These are phyloP conservation scores for Betta splendens DNA, from an alignment of 2,797 vertebrate genomes.

Conservation along the genomic window DNA sequence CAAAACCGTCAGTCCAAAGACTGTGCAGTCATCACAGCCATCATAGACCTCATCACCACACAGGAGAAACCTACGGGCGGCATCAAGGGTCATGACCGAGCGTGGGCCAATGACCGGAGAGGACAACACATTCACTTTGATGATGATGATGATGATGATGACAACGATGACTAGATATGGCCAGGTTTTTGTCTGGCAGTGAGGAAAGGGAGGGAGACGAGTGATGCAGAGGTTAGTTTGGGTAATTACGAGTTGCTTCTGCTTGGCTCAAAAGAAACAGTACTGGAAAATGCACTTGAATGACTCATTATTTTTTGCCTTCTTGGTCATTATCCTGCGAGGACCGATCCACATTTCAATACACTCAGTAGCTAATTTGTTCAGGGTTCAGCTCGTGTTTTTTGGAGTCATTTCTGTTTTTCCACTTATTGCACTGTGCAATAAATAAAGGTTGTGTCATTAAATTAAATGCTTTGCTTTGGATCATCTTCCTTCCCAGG, in stretches of 20 bases:
- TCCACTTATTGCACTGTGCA: conserved; percentile 13
- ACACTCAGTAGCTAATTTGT: conserved; percentile 4
- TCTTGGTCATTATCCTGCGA: conserved; percentile 17
- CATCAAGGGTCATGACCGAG: conserved; percentile 55
- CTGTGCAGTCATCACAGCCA: conserved; percentile 93
- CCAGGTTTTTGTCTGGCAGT: background rate
- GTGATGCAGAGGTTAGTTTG: conserved; percentile 15
- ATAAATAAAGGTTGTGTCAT: conserved; percentile 31
- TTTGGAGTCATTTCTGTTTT: background rate
- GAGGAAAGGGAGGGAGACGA: conserved; percentile 13
- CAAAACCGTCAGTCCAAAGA: conserved; percentile 86
- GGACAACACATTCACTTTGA: conserved; percentile 54
- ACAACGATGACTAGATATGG: conserved; percentile 58
- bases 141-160: conserved; percentile 53
- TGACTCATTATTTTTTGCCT: background rate
- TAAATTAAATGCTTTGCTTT: background rate
- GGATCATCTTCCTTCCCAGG: background rate
- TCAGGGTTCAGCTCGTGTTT: conserved; percentile 15
- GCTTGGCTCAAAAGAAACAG: background rate
- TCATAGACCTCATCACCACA: conserved; percentile 96
- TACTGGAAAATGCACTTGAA: conserved; percentile 30
- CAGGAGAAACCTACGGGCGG: conserved; percentile 86
- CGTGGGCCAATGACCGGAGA: conserved; percentile 40
- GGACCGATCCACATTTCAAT: conserved; percentile 27
- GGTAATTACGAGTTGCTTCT: conserved; percentile 28